These are phyloP conservation scores for Pseudorectes ferrugineus DNA, from an alignment of 2,113 vertebrate genomes.

Conservation along the genomic window DNA sequence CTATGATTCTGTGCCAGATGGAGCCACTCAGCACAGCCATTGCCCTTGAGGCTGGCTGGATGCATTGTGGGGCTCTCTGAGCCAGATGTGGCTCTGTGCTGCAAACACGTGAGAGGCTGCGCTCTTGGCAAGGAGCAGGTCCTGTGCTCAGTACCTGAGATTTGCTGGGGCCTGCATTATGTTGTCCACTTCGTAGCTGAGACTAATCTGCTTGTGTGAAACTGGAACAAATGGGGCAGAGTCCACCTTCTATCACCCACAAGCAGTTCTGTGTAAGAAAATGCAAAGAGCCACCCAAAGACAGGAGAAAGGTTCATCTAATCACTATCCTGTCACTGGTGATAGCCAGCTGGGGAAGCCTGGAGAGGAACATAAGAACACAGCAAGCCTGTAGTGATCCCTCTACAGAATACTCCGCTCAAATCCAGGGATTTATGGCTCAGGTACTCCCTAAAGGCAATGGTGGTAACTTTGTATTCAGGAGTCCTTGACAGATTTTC, in stretches of 20 bases:
- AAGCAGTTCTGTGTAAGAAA: background rate
- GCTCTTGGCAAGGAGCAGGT: background rate
- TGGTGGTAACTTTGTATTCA: background rate
- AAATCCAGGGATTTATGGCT: background rate
- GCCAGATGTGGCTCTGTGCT: background rate
- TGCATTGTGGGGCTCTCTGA: fast-evolving
- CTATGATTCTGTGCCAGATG: background rate
- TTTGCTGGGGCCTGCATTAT: background rate
- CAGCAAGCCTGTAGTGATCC: background rate
- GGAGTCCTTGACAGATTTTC: background rate
- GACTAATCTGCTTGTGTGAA: background rate
- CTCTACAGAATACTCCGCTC: background rate
- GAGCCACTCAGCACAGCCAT: background rate
- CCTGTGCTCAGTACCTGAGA: background rate
- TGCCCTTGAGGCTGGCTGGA: background rate
- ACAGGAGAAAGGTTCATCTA: background rate
- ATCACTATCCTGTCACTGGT: background rate
- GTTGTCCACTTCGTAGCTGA: background rate
- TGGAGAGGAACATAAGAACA: background rate
- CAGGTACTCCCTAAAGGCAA: background rate
- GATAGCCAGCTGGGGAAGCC: background rate
- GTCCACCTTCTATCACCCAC: background rate
- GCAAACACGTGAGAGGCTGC: fast-evolving
- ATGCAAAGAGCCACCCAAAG: background rate
- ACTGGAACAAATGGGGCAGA: background rate